Evolutionary conservation across 2,113 vertebrate species (phyloP), one percentile per base, ranked within the genome.

Genomic region (Todiramphus chloris): DNA sequence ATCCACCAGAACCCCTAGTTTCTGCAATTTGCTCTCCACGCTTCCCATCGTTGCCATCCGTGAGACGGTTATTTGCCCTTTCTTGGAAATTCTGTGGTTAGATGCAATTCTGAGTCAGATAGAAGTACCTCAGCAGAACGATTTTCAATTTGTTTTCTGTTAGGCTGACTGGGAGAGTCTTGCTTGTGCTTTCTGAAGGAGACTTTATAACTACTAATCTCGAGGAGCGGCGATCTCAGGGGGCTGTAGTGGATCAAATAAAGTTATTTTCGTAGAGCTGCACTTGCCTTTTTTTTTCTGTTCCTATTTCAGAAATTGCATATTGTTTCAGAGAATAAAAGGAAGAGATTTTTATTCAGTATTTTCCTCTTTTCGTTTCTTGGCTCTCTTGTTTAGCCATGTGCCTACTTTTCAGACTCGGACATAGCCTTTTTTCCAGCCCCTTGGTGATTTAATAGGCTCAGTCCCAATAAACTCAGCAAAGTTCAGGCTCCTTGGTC

Each of bases 361-460:
- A 16, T 23, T 51, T 1, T 70, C 21, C 51, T 60, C 56, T 83
- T 50, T 63, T 58, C 27, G 72, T 23, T 20, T 19, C 51, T 30
- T 58, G 60, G 6, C 69, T 56, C 11, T 60, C 78, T 48, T 37
- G 3, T 46, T 76, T 17, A 44, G 66, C 35, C 28, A 4, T 15
- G 20, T 15, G 5, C 13, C 2, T 44, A 25, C 12, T 51, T 84
- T 48, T 37, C 1, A 0, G 44, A 41, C 62, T 2, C 27, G 30
- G 56, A 72, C 27, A 7, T 6, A 19, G 41, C 80, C 21, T 92
- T 78, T 93, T 33, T 85, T 41, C 5, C 31, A 41, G 51, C 41
- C 60, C 39, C 56, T 70, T 2, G 1, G 60, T 35, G 60, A 27
- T 41, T 84, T 70, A 43, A 51, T 8, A 60, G 39, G 31, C 79